These are phyloP conservation scores for Dolichopus griseipennis DNA, from an alignment of 2,888 invertebrate species.

Conservation along the genomic window DNA sequence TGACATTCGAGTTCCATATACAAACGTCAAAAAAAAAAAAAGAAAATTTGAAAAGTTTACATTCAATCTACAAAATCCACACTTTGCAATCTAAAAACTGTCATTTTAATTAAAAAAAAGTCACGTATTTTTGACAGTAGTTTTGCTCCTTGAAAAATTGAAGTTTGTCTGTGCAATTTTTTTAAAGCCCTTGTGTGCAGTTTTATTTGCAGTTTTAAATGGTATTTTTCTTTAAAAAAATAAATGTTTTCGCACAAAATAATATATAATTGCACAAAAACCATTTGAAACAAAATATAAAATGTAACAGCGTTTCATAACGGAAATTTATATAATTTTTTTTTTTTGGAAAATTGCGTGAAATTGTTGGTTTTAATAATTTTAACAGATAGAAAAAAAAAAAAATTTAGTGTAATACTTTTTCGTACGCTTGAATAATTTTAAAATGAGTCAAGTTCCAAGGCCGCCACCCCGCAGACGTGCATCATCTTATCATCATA, in stretches of 20 bases:
- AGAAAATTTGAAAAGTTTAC: too few relatives aligned
- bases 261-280: neutral
- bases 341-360: neutral
- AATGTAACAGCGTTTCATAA: neutral
- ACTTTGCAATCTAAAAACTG: too few relatives aligned
- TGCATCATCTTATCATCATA: constrained; percentile 33
- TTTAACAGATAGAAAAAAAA: too few relatives aligned
- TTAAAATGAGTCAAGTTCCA: constrained; percentile 26
- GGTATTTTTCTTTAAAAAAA: neutral
- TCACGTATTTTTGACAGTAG: too few relatives aligned
- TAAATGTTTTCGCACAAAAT: neutral
- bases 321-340: neutral
- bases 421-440: constrained; percentile 5
- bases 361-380: neutral
- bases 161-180: neutral
- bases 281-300: neutral
- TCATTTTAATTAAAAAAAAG: too few relatives aligned
- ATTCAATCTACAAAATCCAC: too few relatives aligned
- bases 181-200: neutral
- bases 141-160: too few relatives aligned
- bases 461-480: constrained; percentile 41
- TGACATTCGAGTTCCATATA: too few relatives aligned
- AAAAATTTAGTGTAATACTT: neutral
- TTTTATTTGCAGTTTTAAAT: neutral
- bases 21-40: too few relatives aligned